Base-by-base conservation (phyloP, 2,888 invertebrate genomes). In the Protodeltote pygarga region DNA sequence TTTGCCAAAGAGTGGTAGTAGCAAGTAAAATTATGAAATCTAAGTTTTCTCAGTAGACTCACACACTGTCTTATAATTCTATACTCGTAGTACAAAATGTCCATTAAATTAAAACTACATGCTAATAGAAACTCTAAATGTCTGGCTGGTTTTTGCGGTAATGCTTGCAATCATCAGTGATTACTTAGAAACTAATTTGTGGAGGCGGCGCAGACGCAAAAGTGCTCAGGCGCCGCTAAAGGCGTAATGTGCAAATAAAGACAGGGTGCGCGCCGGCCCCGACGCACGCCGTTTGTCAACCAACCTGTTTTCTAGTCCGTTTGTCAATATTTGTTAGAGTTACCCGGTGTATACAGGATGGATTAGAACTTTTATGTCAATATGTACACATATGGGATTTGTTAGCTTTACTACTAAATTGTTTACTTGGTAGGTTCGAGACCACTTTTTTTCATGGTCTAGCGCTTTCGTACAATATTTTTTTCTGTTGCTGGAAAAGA, bases 201-300 rank as follows among this genome's bases (percentile, higher is more conserved):
- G 62, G 55, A 64, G 42, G 52, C 49, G 39, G 42, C 42, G 54
- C 58, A 23, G 19, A 32, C 42, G 54, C 58, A 23, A 16, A 32
- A 41, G 39, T 59, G 60, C 65, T 50, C 65, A 60, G 75, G 71
- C 73, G 75, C 71, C 68, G 60, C 42, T 65, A 44, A 54, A 66
- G 65, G 50, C 48, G 48, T 81, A 84, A 87, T 87, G 83, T 77
- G 80, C 81, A 85, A 83, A 87, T 88, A 88, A 88, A 79, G 64
- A 85, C 76, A 71, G 81, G 79, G 73, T 61, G 52, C 47, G 47
- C 27, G 52, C 25, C 73, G 69, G 52, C 53, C 16, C 17, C 28
- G 24, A 39, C 41, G 46, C 42, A 15, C 53, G 47, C 50, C 33
- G 46, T 58, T 68, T 65, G 70, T 65, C 70, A 71, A 61, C 55